A percentile compares a stretch with the other conserved stretches of the same genome.
Conservation (phyloP, 2,113 vertebrate genomes). For the Ranitomeya variabilis region DNA sequence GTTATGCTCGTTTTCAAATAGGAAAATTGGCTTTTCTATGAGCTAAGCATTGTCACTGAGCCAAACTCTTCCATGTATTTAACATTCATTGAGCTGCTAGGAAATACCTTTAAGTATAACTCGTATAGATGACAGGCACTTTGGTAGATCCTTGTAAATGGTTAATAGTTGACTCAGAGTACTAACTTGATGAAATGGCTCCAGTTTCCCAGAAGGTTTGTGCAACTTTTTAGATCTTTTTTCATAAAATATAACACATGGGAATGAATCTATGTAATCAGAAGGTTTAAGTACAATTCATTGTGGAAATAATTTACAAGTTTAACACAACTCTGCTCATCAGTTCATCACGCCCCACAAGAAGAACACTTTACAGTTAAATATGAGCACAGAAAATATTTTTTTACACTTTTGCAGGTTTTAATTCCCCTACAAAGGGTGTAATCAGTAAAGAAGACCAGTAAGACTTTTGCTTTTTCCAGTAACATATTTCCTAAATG, state of each 20-base stretch:
- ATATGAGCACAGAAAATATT: background rate
- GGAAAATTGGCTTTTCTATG: conserved; percentile 39
- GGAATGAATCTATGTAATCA: conserved; percentile 30
- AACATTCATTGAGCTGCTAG: conserved; percentile 37
- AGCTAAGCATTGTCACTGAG: conserved; percentile 42
- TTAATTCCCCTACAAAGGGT: background rate
- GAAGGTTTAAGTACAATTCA: conserved; percentile 35
- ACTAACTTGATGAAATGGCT: conserved; percentile 50
- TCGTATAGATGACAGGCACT: conserved; percentile 42
- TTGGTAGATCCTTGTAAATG: conserved; percentile 51
- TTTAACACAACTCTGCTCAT: conserved; percentile 36
- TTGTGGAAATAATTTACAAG: conserved; percentile 23
- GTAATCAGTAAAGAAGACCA: background rate
- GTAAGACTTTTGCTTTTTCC: background rate
- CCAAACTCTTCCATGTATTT: conserved; percentile 41
- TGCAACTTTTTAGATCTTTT: conserved; percentile 38
- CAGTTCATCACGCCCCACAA: conserved; percentile 36
- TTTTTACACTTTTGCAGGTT: background rate
- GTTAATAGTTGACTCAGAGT: conserved; percentile 50
- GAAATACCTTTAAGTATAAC: conserved; percentile 41
- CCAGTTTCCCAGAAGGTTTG: conserved; percentile 48
- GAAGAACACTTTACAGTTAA: conserved; percentile 13
- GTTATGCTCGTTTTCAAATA: conserved; percentile 19
- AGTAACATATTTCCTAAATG: no score
- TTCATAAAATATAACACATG: conserved; percentile 39